A percentile compares a stretch with the other conserved stretches of the same genome.
phyloP scores from a whole-genome alignment of 1,140 invertebrate genomes.

The Euglossa dilemma region DNA sequence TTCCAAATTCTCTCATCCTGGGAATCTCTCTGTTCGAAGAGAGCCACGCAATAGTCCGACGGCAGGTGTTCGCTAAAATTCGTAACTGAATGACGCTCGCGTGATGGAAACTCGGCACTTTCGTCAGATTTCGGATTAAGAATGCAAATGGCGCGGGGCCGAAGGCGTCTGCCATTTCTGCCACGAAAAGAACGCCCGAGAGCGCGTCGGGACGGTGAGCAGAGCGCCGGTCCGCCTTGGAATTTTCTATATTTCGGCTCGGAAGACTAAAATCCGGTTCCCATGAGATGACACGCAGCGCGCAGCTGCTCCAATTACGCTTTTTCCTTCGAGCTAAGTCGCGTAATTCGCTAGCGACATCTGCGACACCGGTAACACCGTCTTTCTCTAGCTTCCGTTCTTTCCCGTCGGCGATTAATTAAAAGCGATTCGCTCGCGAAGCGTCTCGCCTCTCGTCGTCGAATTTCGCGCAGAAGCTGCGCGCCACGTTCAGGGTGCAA shows the following conservation, averaged over 20 bases:
- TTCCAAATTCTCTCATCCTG: accelerated
- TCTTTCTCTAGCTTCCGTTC: constrained; percentile 6
- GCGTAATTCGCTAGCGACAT: constrained; percentile 45
- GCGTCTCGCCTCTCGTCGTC: constrained; percentile 1
- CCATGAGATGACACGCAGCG: constrained; percentile 59
- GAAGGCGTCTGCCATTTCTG: constrained; percentile 43
- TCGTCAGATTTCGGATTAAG: constrained; percentile 71
- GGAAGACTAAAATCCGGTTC: constrained; percentile 41
- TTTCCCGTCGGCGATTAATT: constrained; percentile 22
- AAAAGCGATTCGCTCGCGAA: constrained; percentile 36
- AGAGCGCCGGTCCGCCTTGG: background rate
- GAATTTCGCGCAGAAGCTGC: constrained; percentile 22
- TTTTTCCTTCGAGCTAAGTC: constrained; percentile 46
- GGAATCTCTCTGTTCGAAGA: background rate
- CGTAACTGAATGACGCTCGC: background rate
- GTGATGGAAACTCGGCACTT: constrained; percentile 37
- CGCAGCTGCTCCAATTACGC: constrained; percentile 76
- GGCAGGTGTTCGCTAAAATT: constrained; percentile 43
- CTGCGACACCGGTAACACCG: constrained; percentile 7
- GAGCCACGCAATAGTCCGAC: constrained; percentile 8
- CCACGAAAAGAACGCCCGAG: background rate
- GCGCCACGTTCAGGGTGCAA: too few species aligned
- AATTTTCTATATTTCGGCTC: constrained; percentile 49
- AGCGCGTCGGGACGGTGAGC: background rate
- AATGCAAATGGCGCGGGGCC: constrained; percentile 71